Conservation (phyloP, 2,797 vertebrate species). For the Onychomys torridus region DNA sequence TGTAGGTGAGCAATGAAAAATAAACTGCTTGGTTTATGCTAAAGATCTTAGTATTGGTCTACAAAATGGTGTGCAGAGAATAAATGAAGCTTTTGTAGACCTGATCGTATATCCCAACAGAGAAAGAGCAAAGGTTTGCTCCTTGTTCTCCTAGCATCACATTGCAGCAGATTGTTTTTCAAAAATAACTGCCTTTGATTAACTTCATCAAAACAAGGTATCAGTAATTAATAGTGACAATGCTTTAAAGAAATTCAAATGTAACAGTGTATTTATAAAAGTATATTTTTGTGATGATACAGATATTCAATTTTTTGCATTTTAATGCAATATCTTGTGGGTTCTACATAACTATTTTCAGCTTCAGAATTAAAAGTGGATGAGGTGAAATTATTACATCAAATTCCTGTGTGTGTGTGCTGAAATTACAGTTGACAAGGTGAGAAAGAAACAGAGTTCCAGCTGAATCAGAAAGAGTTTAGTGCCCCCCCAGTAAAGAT, state of each 20-base stretch:
- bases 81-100: background rate
- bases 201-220: background rate
- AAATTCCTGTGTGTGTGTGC: background rate
- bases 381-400: background rate
- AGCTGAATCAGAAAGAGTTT: background rate
- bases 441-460: background rate
- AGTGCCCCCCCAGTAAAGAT: background rate
- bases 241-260: background rate
- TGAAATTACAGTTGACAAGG: background rate
- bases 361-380: background rate
- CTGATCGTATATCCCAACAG: background rate
- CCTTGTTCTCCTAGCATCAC: background rate
- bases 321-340: background rate
- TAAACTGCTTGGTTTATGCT: background rate
- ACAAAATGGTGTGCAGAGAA: background rate
- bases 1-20: background rate
- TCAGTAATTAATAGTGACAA: background rate
- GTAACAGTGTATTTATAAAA: background rate
- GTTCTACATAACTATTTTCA: background rate
- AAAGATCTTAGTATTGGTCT: background rate
- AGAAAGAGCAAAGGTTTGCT: background rate
- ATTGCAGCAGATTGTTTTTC: background rate
- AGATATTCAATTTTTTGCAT: background rate
- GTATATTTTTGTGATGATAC: background rate
- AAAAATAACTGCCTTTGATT: background rate